Base-by-base conservation (phyloP, 2,797 vertebrate genomes). In the Hippoglossus hippoglossus region DNA sequence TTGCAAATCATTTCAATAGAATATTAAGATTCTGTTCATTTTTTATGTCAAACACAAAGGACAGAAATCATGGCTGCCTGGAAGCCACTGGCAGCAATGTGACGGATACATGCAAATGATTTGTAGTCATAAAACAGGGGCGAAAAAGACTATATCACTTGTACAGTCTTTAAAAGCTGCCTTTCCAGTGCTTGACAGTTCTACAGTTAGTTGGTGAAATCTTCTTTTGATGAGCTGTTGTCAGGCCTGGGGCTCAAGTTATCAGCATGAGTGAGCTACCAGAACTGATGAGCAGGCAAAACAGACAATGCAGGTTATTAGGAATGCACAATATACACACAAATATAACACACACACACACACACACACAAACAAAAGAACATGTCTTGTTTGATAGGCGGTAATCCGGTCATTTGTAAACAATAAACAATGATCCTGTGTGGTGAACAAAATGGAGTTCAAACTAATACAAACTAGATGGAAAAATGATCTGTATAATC, bases 221-320 rank as follows among this genome's bases (percentile, higher is more conserved):
- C 36, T 68, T 53, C 66, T 46, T 57, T 36, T 75, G 46, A 71
- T 53, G 56, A 77, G 34, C 71, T 74, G 79, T 72, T 64, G 49
- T 36, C 67, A 55, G 46, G 62, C 72, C 72, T 5, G 19, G 60
- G 65, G 71, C 56, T 36, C 46, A 46, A 21, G 28, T 64, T 47
- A 62, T 58, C 55, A 18, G 55, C 47, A 49, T 75, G 52, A 71
- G 31, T 24, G 31, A 15, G 10, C 34, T 12, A 9, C 1, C 19
- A 47, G 46, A 66, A 57, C 56, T 34, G 63, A 21, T 61, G 61
- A 73, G 12, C 11, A 28, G 24, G 41, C 54, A 73, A 58, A 76
- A 70, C 26, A 72, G n/a, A 53, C 44, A 67, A n/a, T 15, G 21
- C 46, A 80, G 63, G 56, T 46, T 25, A 70, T 46, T 24, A 57